These are phyloP conservation scores for Oreochromis tanganicae DNA, from an alignment of 2,113 vertebrate genomes.

Conservation along the genomic window DNA sequence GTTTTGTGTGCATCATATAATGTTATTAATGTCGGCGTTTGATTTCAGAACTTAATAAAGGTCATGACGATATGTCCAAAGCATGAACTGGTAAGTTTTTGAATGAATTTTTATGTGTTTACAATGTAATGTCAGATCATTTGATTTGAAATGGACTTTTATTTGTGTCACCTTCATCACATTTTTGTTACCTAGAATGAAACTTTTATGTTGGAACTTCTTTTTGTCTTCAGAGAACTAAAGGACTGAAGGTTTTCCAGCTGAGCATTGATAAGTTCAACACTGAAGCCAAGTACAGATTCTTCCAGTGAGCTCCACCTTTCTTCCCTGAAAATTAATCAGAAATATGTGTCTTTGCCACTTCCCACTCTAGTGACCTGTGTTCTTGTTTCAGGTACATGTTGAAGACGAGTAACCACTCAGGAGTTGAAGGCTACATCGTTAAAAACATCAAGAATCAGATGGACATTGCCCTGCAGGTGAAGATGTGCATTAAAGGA, in stretches of 20 bases:
- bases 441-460: conserved; percentile 95
- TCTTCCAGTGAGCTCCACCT: conserved; percentile 80
- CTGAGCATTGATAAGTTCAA: conserved; percentile 88
- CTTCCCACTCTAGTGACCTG: accelerated
- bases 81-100: conserved; percentile 80
- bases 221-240: conserved; percentile 81
- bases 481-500: neutral
- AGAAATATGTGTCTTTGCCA: neutral
- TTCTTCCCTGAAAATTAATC: neutral
- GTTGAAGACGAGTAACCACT: conserved; percentile 86
- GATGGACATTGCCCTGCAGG: conserved; percentile 76
- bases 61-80: conserved; percentile 88
- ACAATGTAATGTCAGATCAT: neutral
- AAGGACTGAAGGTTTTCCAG: conserved; percentile 85
- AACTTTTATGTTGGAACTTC: neutral
- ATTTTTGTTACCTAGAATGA: neutral
- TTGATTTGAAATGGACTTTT: neutral
- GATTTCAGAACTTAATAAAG: conserved; percentile 83
- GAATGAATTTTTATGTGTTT: neutral
- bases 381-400: conserved; percentile 54
- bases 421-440: conserved; percentile 90
- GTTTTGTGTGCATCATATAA: neutral
- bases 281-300: conserved; percentile 85
- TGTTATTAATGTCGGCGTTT: neutral
- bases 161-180: neutral